Evolutionary conservation across 1,140 invertebrate genomes (phyloP).

Genomic region (Agrypnia vestita): DNA sequence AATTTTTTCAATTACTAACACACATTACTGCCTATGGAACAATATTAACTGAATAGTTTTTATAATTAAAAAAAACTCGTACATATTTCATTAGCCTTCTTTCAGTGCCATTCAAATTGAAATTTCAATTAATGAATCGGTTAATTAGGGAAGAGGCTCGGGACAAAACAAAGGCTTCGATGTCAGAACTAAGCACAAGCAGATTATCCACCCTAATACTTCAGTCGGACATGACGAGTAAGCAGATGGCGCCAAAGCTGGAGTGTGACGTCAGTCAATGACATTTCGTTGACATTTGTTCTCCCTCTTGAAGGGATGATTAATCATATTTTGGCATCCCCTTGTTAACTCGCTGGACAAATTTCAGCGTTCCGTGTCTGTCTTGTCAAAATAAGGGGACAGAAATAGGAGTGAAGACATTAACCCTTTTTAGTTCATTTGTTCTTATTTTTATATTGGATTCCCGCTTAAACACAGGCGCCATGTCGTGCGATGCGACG

Average conservation of each 20-base stretch:
- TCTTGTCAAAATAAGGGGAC: conserved; percentile 20
- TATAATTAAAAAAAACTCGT: no score
- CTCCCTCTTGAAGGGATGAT: conserved; percentile 32
- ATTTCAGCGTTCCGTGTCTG: conserved; percentile 24
- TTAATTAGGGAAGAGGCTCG: no score
- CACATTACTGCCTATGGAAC: no score
- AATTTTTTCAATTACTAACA: no score
- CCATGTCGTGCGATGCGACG: no score
- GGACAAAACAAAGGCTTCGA: no score
- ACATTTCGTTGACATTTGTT: conserved; percentile 44
- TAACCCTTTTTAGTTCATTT: neutral
- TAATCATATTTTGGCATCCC: conserved; percentile 44
- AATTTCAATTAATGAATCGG: no score
- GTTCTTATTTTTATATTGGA: no score
- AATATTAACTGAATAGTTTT: no score
- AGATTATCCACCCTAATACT: conserved; percentile 26
- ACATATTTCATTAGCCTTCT: no score
- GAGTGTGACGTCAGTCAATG: conserved; percentile 35
- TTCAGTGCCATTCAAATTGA: no score
- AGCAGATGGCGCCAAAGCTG: conserved; percentile 34
- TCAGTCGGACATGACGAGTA: conserved; percentile 6
- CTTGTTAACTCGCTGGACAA: conserved; percentile 43
- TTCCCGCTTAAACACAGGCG: no score
- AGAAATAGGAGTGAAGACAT: conserved; percentile 6
- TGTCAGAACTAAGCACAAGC: conserved; percentile 21